Evolutionary conservation across 2,797 vertebrate species (phyloP), one percentile per base, ranked within the genome.

Genomic region (Myiotriccus ornatus): DNA sequence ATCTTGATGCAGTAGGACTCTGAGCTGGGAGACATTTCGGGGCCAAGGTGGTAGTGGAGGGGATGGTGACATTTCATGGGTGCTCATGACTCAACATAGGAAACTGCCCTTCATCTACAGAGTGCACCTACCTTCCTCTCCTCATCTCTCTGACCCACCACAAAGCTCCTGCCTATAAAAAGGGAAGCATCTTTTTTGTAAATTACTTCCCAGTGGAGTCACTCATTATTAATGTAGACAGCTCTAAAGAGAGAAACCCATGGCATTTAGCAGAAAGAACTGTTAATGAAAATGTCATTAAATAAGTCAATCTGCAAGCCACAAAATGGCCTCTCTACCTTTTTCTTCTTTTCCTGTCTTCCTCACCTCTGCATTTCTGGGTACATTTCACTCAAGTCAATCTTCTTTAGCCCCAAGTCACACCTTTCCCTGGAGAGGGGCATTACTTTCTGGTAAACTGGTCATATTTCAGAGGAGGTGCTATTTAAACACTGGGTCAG

Each of bases 201-300:
- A 93, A 93, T 85, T 47, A 34, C 59, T 85, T 93, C 81, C 71
- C 92, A 79, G 15, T 19, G 39, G 76, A 91, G 47, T 70, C 80
- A 53, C 49, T 70, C 56, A 34, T 93, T 97, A 95, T 82, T 95
- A 84, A 28, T 41, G 37, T 62, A 95, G 92, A 80, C 68, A 84
- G 81, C 74, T 85, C 60, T 79, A 64, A 87, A 64, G 78, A 81
- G 70, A 95, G 59, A 94, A 93, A 70, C 10, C 13, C 34, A 37
- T 77, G 84, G 60, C 64, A 93, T 95, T 95, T 96, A 87, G 41
- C 68, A 95, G 87, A 43, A 83, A 93, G 83, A 87, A 68, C 64
- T 71, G 44, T 47, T 92, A 84, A 94, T 90, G 80, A 92, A 95
- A 95, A 96, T 89, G 90, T 84, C 88, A 92, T 77, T 93, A 87